Evolutionary conservation across 2,113 vertebrate species (phyloP).

Genomic region (Platanista minor): DNA sequence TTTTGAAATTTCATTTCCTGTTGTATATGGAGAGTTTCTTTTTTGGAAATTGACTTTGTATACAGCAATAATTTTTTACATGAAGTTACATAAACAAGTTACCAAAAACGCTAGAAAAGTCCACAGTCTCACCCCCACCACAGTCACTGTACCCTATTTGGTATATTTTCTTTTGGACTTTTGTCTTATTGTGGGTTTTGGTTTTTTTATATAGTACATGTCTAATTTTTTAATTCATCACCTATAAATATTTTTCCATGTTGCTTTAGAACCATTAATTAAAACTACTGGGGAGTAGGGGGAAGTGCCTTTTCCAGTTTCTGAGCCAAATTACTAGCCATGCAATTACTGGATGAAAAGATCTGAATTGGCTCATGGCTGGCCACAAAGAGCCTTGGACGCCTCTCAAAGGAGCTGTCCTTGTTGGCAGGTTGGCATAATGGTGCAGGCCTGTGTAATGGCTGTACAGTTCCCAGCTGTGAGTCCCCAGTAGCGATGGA

Average conservation of each 20-base stretch:
- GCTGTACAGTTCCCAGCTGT: background rate
- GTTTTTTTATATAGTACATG: background rate
- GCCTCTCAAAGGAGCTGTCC: background rate
- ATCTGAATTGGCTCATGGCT: background rate
- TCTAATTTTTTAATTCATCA: background rate
- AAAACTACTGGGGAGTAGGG: background rate
- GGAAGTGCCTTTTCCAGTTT: background rate
- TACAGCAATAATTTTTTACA: background rate
- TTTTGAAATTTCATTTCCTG: background rate
- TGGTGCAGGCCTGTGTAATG: background rate
- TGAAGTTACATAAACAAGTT: background rate
- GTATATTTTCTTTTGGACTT: background rate
- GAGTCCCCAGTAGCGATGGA: background rate
- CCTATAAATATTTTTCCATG: background rate
- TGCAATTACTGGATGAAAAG: background rate
- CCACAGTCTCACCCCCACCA: background rate
- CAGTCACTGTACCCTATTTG: background rate
- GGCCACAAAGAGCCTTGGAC: fast-evolving
- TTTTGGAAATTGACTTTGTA: background rate
- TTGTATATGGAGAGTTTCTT: background rate
- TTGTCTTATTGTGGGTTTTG: background rate
- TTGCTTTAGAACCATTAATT: background rate
- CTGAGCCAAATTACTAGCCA: background rate
- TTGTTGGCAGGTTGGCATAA: background rate
- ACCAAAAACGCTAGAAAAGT: background rate